Base-by-base conservation (phyloP, 2,888 invertebrate genomes). In the Galerucella calmariensis region DNA sequence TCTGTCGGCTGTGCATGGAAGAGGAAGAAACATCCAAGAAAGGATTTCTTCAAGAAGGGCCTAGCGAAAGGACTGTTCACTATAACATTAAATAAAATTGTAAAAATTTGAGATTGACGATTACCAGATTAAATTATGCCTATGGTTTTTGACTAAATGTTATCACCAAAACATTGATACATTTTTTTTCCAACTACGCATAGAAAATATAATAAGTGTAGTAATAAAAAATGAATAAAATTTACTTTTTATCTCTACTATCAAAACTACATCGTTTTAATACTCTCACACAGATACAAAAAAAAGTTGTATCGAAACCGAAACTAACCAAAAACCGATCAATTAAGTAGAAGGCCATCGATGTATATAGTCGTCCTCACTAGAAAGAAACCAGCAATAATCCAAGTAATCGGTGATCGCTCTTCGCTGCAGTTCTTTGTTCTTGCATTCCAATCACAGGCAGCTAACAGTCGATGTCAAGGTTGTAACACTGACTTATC, bases 341-440 rank as follows among this genome's bases (percentile, higher is more conserved):
- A 63, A 72, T 66, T 72, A 72, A 67, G 35, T 35, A 58, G 71
- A 67, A 72, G 65, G 72, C 66, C 72, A 72, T 72, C 58, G 72
- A 72, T 72, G 72, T 58, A 58, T 58, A 58, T 56, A 16, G 24
- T 63, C 53, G 65, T 35, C 66, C 35, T 58, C 24, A 56, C 62
- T 59, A 46, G 51, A 44, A 14, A 59, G 24, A 71, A 58, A 66
- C 69, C 69, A 69, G 61, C 69, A 59, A 69, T 27, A 69, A 69
- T 53, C 53, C 59, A 51, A 63, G 51, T 63, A 53, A 69, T 51
- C 69, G 35, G 68, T 68, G 69, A 41, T 61, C 69, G 58, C 24
- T 59, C 72, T 72, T 65, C 63, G 75, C 68, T 73, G 73, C 75
- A 77, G 76, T 75, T 79, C 79, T 79, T 79, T 79, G 79, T 79